Base-by-base conservation (phyloP, 2,113 vertebrate genomes). In the Ceuthmochares aereus region DNA sequence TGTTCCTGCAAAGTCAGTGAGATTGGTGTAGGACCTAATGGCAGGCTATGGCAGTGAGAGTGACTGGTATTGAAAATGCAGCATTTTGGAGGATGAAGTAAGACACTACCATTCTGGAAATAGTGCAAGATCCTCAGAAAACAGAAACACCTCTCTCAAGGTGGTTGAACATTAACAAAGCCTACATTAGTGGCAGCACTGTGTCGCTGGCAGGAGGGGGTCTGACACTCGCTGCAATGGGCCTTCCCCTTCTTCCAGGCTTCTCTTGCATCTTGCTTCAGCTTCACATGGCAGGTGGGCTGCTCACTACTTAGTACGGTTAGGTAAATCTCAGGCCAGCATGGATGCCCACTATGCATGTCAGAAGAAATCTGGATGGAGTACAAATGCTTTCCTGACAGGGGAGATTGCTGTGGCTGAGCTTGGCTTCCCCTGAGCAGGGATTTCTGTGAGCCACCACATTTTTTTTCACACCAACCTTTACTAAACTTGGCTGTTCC, bases 251-350 rank as follows among this genome's bases (percentile, higher is more conserved):
- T 80, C 67, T 73, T 62, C 40, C 51, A 66, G 36, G 19, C 55
- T 69, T 51, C 63, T 27, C 34, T 26, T 14, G 9, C 73, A 20
- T 64, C 26, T 88, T 43, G 22, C 49, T 89, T 60, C 25, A 86
- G 40, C 72, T 74, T 29, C 18, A 17, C 0, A 1, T 43, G 30
- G 5, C 22, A 64, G 18, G 18, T 29, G 11, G 23, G 51, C 45
- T 67, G 67, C 55, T 84, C 1, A 0, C 18, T 43, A 2, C 10
- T 70, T 0, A 2, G 0, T 32, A 11, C 34, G 23, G 17, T 67
- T 37, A 40, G 70, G n/a, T 74, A 69, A 55, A 77, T 80, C 32
- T 13, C 51, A 67, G 40, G 23, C 45, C 30, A 45, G 56, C 6
- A 2, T 6, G 40, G 45, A 47, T 79, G 32, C 19, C 36, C 42